Evolutionary conservation across 2,113 vertebrate genomes (phyloP).

Genomic region (Neodontobutis hainanensis): DNA sequence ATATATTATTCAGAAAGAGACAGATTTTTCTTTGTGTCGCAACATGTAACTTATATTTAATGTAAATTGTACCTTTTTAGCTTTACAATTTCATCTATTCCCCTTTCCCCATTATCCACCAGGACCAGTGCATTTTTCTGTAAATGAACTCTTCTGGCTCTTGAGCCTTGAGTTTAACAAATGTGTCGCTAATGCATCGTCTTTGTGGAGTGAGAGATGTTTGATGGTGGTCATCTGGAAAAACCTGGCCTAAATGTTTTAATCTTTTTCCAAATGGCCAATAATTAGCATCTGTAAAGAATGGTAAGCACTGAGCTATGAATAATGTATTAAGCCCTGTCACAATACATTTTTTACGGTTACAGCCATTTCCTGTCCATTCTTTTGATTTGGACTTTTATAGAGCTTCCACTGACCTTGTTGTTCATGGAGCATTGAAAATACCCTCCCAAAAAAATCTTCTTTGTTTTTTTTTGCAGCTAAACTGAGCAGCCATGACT

Average conservation of each 20-base stretch:
- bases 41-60: background rate
- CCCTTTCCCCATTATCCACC: background rate
- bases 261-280: slow-evolving; percentile 19
- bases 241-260: background rate
- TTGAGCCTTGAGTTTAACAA: background rate
- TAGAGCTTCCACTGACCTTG: slow-evolving; percentile 16
- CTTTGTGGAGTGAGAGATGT: background rate
- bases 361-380: background rate
- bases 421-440: background rate
- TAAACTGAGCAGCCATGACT: slow-evolving; percentile 91
- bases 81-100: too few species aligned
- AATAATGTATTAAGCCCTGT: slow-evolving; percentile 34
- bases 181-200: background rate
- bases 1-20: too few species aligned
- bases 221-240: slow-evolving; percentile 3
- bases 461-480: slow-evolving; percentile 54
- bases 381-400: background rate
- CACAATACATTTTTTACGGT: too few species aligned
- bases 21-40: too few species aligned
- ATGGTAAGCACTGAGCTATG: slow-evolving; percentile 18
- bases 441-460: background rate
- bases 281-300: slow-evolving; percentile 39
- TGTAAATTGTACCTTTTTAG: background rate
- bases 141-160: too few species aligned
- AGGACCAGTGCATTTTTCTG: background rate